Evolutionary conservation across 2,888 invertebrate species (phyloP).

Genomic region (Papilio elwesi): DNA sequence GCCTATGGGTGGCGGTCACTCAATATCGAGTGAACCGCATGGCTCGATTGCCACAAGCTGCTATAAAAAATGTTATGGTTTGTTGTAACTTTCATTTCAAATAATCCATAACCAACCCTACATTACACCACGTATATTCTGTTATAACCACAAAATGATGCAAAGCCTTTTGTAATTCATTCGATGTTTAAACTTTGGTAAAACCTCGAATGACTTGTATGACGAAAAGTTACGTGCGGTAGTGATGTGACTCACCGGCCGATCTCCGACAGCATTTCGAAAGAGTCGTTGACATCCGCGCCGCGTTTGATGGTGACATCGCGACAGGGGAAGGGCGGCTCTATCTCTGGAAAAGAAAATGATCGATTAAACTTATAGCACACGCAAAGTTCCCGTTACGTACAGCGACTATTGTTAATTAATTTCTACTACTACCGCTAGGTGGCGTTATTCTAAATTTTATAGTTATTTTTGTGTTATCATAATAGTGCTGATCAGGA

Average conservation of each 20-base stretch:
- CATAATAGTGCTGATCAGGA: too few species aligned
- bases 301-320: conserved; percentile 93
- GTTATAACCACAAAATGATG: conserved; percentile 2
- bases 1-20: too few species aligned
- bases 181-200: conserved; percentile 23
- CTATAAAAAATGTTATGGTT: too few species aligned
- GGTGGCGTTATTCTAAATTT: too few species aligned
- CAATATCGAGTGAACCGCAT: too few species aligned
- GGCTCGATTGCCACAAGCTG: too few species aligned
- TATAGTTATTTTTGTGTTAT: too few species aligned
- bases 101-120: too few species aligned
- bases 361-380: neutral
- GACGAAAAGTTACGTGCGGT: conserved; percentile 25
- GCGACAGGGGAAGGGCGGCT: conserved; percentile 94
- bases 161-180: conserved; percentile 16
- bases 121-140: conserved; percentile 1
- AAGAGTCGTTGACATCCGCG: conserved; percentile 93
- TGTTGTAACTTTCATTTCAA: too few species aligned
- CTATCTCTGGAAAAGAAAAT: conserved; percentile 87
- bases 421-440: too few species aligned
- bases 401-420: too few species aligned
- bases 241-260: conserved; percentile 89
- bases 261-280: conserved; percentile 94
- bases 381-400: too few species aligned
- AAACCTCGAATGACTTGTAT: conserved; percentile 16